Percentiles rank a stretch among this genome's conserved stretches.
Conservation (phyloP, 1,140 invertebrate species). For the Schlechtendalia chinensis region DNA sequence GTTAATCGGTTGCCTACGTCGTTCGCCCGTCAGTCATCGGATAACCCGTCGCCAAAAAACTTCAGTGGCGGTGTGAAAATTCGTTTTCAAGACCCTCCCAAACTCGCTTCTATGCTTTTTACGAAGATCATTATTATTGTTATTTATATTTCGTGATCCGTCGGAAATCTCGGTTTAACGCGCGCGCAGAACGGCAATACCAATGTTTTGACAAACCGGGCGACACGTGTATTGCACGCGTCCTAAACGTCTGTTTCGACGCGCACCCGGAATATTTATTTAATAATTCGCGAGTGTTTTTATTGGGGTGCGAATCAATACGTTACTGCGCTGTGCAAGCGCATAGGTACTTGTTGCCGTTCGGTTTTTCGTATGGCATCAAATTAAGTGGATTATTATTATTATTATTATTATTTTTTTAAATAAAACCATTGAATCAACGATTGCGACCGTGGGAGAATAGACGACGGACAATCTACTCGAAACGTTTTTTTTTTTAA, state of each 20-base stretch:
- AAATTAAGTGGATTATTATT: slow-evolving; percentile 15
- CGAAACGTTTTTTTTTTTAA: slow-evolving; percentile 27
- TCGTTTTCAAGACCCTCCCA: not conserved
- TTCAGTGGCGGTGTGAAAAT: not conserved
- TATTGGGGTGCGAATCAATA: slow-evolving; percentile 35
- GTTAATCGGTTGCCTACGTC: no score
- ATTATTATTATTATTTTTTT: no score
- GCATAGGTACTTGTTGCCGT: slow-evolving; percentile 33
- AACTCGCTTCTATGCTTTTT: not conserved
- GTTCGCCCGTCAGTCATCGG: no score
- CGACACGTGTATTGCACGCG: slow-evolving; percentile 20
- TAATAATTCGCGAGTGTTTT: slow-evolving; percentile 30
- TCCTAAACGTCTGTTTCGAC: slow-evolving; percentile 22
- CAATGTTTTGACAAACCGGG: slow-evolving; percentile 38
- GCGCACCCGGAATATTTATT: slow-evolving; percentile 35
- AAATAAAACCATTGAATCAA: slow-evolving; percentile 21
- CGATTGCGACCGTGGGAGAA: slow-evolving; percentile 23
- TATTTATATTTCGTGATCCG: not conserved
- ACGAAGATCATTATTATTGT: not conserved
- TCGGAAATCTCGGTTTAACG: slow-evolving; percentile 7
- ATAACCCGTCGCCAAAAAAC: not conserved
- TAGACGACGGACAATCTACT: not conserved
- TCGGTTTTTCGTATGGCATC: not conserved
- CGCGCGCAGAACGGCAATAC: not conserved
- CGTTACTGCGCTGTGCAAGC: slow-evolving; percentile 19